A percentile compares a stretch with the other conserved stretches of the same genome.
phyloP scores from a whole-genome alignment of 2,113 vertebrate genomes.

The Salvelinus fontinalis region DNA sequence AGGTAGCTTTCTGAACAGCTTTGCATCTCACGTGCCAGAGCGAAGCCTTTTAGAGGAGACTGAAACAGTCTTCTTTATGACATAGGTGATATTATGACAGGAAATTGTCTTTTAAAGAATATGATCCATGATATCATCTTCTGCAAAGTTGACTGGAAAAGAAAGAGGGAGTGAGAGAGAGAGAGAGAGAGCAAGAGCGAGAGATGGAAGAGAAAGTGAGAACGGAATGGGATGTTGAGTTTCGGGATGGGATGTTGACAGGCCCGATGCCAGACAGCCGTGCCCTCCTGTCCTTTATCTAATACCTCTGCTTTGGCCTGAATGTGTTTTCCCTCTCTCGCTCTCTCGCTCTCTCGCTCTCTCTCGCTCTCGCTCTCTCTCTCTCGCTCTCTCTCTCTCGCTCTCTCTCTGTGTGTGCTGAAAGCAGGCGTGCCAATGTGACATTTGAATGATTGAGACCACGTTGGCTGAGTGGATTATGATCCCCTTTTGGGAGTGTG shows the following conservation, averaged over 20 bases:
- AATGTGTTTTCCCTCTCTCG: slow-evolving; percentile 37
- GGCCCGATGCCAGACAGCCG: slow-evolving; percentile 37
- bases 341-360: slow-evolving; percentile 4
- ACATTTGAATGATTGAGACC: slow-evolving; percentile 47
- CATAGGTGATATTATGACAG: slow-evolving; percentile 56
- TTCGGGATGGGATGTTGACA: slow-evolving; percentile 41
- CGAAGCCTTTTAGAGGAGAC: slow-evolving; percentile 6
- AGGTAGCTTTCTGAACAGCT: slow-evolving; percentile 51
- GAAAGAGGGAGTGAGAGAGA: neutral
- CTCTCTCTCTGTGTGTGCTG: slow-evolving; percentile 20
- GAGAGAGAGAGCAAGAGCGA: slow-evolving; percentile 16
- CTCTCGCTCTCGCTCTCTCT: neutral
- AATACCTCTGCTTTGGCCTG: slow-evolving; percentile 51
- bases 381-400: slow-evolving; percentile 13
- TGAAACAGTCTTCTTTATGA: slow-evolving; percentile 56
- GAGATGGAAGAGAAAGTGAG: slow-evolving; percentile 23
- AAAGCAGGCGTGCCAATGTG: slow-evolving; percentile 46
- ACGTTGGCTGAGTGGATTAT: slow-evolving; percentile 54
- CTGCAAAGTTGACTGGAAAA: slow-evolving; percentile 48
- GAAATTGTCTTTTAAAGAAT: slow-evolving; percentile 62
- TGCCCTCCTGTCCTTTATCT: slow-evolving; percentile 38
- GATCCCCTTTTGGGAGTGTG: slow-evolving; percentile 39
- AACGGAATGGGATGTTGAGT: slow-evolving; percentile 39
- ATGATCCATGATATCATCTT: slow-evolving; percentile 74
- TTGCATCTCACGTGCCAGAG: slow-evolving; percentile 41